phyloP scores from a whole-genome alignment of 2,797 vertebrate genomes.

The Danio albolineatus region DNA sequence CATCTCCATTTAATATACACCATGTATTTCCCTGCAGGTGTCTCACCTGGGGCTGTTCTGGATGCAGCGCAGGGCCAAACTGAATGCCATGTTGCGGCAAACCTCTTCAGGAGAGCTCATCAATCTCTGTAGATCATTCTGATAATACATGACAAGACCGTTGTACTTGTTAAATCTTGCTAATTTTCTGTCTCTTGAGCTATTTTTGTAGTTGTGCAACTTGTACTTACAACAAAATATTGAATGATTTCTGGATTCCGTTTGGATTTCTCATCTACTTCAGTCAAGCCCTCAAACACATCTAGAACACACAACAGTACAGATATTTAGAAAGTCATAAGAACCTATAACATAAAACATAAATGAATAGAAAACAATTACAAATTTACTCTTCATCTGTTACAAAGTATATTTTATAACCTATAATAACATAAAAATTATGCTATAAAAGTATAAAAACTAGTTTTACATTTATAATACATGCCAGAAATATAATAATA shows the following conservation, averaged over 20 bases:
- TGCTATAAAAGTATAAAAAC: too few species aligned
- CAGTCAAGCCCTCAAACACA: slow-evolving; percentile 92
- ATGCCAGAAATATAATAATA: too few species aligned
- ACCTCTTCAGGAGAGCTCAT: slow-evolving; percentile 94
- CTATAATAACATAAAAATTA: too few species aligned
- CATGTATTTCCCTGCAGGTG: background rate
- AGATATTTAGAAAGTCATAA: too few species aligned
- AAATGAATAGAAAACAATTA: too few species aligned
- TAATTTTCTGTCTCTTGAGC: background rate
- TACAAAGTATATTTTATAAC: too few species aligned
- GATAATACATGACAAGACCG: slow-evolving; percentile 19
- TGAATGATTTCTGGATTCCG: slow-evolving; percentile 95
- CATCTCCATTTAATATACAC: slow-evolving; percentile 1
- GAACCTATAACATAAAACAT: too few species aligned
- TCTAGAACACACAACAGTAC: slow-evolving; percentile 73
- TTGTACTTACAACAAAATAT: slow-evolving; percentile 90
- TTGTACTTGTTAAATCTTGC: slow-evolving; percentile 28
- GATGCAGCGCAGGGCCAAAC: slow-evolving; percentile 91
- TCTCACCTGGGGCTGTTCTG: slow-evolving; percentile 93
- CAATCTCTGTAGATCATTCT: slow-evolving; percentile 95
- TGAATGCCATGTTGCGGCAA: slow-evolving; percentile 94
- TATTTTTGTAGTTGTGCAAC: background rate
- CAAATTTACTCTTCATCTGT: too few species aligned
- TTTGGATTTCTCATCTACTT: slow-evolving; percentile 96
- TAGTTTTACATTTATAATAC: too few species aligned